Base-by-base conservation (phyloP, 2,797 vertebrate species). In the Trachops cirrhosus region DNA sequence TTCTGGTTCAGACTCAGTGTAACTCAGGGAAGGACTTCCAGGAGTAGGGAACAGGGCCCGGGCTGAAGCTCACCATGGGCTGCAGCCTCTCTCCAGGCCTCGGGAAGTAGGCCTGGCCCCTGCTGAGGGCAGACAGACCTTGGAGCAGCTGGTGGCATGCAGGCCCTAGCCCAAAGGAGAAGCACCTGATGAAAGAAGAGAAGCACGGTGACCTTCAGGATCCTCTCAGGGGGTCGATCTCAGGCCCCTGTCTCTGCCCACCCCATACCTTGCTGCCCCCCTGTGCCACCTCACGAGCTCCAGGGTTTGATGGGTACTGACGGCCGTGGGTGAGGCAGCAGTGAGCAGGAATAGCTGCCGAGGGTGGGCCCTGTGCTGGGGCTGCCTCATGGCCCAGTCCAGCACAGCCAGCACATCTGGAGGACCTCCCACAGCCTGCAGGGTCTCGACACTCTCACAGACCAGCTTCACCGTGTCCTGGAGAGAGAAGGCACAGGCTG, bases 271-370 rank as follows among this genome's bases (percentile, higher is more conserved):
- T 98, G 99, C 98, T 0, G 98, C 96, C 41, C 99, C 99, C 46
- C 98, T 98, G 95, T 99, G 99, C 96, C 99, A 99, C 90, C 99
- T 99, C 96, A 99, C 98, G 97, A 99, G 97, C 98, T 99, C 99
- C 57, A 99, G 98, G 94, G 99, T 98, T 97, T 98, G 99, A 64
- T 99, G 98, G 0, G 98, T 97, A 5, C 97, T 98, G 89, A 96
- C 97, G 1, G 97, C 97, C 0, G 95, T 96, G 3, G 97, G 98
- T 0, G 98, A 98, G 0, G 98, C 98, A 0, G 99, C 98, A 0
- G 98, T 99, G 94, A 99, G 98, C 95, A 99, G 98, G 96, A 99
- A 99, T 24, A 99, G 98, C 98, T 99, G 99, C 1, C 99, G 99
- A 24, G 99, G 99, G 96, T 99, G 99, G 37, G 98, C 99, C 0